Evolutionary conservation across 2,113 vertebrate genomes (phyloP).

Genomic region (Condylura cristata): DNA sequence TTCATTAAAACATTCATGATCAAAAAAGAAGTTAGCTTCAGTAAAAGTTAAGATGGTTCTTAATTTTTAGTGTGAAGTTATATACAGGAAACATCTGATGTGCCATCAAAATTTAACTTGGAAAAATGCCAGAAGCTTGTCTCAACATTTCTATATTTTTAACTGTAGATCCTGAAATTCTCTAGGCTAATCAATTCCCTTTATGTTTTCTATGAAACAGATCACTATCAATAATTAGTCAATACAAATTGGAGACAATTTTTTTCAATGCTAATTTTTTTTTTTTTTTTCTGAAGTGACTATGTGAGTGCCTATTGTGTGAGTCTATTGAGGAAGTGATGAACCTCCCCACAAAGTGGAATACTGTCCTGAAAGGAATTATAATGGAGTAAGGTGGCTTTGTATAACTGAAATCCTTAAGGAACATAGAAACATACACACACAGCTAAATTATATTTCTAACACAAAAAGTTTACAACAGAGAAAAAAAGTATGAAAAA

Average conservation of each 20-base stretch:
- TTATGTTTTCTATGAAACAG: conserved; percentile 39
- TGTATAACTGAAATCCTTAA: not conserved
- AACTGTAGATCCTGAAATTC: not conserved
- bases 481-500: not conserved
- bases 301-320: not conserved
- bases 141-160: conserved; percentile 11
- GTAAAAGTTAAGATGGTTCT: conserved; percentile 23
- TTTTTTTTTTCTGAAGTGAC: too few relatives aligned
- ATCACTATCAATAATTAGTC: conserved; percentile 50
- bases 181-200: conserved; percentile 50
- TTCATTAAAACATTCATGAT: conserved; percentile 30
- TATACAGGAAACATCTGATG: conserved; percentile 12
- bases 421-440: not conserved
- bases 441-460: not conserved
- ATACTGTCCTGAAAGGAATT: not conserved
- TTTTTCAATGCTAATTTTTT: not conserved
- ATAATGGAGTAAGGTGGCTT: not conserved
- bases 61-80: conserved; percentile 37
- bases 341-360: not conserved
- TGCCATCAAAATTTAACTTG: conserved; percentile 54
- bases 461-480: not conserved
- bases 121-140: not conserved
- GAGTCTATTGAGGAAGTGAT: not conserved
- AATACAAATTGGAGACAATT: not conserved
- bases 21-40: not conserved